Evolutionary conservation across 2,888 invertebrate genomes (phyloP).

Genomic region (Drosophila hawaiiensis): DNA sequence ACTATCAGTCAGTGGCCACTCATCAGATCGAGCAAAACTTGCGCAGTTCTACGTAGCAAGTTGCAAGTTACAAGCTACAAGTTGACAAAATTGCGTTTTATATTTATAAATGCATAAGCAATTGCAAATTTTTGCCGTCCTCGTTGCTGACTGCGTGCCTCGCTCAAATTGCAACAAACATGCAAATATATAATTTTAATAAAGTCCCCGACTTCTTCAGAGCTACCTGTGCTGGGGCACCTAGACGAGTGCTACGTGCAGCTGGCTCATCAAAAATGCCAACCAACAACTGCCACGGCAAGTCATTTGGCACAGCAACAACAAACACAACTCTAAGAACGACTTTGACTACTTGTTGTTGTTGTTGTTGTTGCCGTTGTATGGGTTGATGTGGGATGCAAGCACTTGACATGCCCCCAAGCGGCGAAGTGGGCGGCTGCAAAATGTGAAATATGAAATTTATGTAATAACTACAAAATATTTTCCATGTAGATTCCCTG

Average conservation of each 20-base stretch:
- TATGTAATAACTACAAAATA: slow-evolving; percentile 66
- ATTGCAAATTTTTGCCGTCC: slow-evolving; percentile 49
- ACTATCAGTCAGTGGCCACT: background rate
- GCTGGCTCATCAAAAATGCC: slow-evolving; percentile 76
- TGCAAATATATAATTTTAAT: slow-evolving; percentile 80
- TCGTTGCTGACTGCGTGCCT: slow-evolving; percentile 54
- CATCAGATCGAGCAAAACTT: slow-evolving; percentile 38
- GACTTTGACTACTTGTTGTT: slow-evolving; percentile 4
- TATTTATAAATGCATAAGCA: slow-evolving; percentile 79
- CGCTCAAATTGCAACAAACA: slow-evolving; percentile 77
- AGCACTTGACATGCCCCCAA: slow-evolving; percentile 44
- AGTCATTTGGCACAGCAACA: slow-evolving; percentile 64
- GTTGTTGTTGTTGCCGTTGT: slow-evolving; percentile 49
- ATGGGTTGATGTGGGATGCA: slow-evolving; percentile 22
- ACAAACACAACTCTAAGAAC: slow-evolving; percentile 35
- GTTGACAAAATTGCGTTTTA: slow-evolving; percentile 70
- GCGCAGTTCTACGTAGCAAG: slow-evolving; percentile 25
- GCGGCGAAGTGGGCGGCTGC: slow-evolving; percentile 39
- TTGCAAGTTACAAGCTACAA: slow-evolving; percentile 26
- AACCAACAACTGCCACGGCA: slow-evolving; percentile 60
- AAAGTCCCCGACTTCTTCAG: slow-evolving; percentile 53
- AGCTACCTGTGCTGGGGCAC: slow-evolving; percentile 24
- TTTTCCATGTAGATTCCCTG: slow-evolving; percentile 68
- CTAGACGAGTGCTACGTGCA: slow-evolving; percentile 40
- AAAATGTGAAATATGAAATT: slow-evolving; percentile 67